Evolutionary conservation across 2,113 vertebrate species (phyloP), one percentile per base, ranked within the genome.

Genomic region (Phodopus roborovskii): DNA sequence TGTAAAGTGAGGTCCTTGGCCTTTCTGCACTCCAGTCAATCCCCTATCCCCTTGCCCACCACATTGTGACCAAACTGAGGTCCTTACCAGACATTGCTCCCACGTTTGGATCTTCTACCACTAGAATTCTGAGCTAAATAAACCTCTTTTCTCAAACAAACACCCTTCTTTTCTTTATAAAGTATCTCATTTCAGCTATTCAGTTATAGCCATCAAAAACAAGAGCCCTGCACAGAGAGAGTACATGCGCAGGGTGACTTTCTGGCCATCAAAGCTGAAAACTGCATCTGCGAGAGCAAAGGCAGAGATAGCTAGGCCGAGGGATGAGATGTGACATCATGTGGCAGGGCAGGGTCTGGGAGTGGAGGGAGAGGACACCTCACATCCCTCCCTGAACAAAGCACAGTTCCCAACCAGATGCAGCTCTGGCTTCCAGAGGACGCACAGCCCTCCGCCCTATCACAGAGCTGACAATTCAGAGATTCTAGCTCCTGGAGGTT

Each of bases 391-490:
- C 42, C 30, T 68, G 62, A 33, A 70, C 33, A 53, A 8, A 71
- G 64, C 66, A 68, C 36, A 58, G 50, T 74, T 36, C 9, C 86
- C 24, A 58, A 39, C 36, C 68, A 73, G 56, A 30, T 26, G 26
- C 28, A 53, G 64, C n/a, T 36, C 36, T 17, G 62, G 22, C 64
- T 9, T 6, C 0, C 0, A 1, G 12, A 64, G 30, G 60, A 39
- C 12, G 19, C 62, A 16, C 1, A 1, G n/a, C 8, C 68, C 8
- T 16, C 50, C n/a, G 19, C 58, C 45, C 60, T 6, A 12, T 33
- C 48, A 5, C 19, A 4, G 9, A 68, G 39, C 48, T 36, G 71
- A 83, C 24, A 26, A 10, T 48, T 78, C 88, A 26, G n/a, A 22
- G 92, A 26, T 20, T 60, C 48, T 3, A 33, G 5, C n/a, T 91